Evolutionary conservation across 2,797 vertebrate species (phyloP).

Genomic region (Scomberomorus guttatus): DNA sequence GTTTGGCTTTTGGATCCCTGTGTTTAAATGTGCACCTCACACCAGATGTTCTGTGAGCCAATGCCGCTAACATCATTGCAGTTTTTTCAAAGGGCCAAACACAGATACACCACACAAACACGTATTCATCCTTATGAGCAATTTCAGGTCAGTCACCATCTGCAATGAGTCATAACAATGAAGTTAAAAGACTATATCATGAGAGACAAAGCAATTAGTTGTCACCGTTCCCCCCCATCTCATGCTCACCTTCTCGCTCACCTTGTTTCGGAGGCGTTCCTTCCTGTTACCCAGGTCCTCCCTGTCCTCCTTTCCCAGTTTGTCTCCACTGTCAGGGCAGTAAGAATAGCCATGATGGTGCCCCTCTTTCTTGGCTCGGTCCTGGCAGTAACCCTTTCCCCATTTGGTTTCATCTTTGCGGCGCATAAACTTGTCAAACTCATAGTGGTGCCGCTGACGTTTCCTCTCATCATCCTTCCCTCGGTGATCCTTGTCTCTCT

Average conservation of each 20-base stretch:
- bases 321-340: slow-evolving; percentile 89
- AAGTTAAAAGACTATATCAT: background rate
- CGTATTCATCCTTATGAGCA: background rate
- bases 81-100: background rate
- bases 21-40: too few relatives aligned
- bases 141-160: background rate
- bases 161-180: too few relatives aligned
- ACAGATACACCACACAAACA: slow-evolving; percentile 1
- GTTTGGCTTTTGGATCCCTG: too few relatives aligned
- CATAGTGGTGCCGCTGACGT: slow-evolving; percentile 91
- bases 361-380: slow-evolving; percentile 92
- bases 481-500: slow-evolving; percentile 92
- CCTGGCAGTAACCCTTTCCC: slow-evolving; percentile 94
- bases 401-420: slow-evolving; percentile 95
- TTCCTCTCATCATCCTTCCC: slow-evolving; percentile 91
- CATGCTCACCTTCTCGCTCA: slow-evolving; percentile 88
- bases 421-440: slow-evolving; percentile 92
- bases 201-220: background rate
- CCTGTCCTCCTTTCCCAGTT: slow-evolving; percentile 92
- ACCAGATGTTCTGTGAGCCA: too few relatives aligned
- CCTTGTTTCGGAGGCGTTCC: slow-evolving; percentile 95
- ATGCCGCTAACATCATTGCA: background rate
- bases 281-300: slow-evolving; percentile 91
- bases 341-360: slow-evolving; percentile 89
- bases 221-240: slow-evolving; percentile 37